Evolutionary conservation across 2,797 vertebrate genomes (phyloP), one percentile per base, ranked within the genome.

Genomic region (Microctenopoma lineatum): DNA sequence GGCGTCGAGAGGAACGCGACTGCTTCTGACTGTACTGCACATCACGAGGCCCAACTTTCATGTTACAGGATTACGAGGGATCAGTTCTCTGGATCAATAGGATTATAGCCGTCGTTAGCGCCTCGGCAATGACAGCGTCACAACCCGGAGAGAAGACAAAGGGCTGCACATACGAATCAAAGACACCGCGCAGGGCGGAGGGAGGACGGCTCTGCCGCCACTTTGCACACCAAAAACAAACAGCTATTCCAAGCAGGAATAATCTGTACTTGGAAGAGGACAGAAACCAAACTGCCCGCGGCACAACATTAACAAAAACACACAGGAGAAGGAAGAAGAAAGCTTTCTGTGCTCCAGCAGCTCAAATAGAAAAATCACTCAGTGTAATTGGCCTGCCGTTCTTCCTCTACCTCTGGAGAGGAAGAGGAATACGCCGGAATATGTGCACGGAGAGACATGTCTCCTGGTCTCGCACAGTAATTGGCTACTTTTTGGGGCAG

Each of bases 91-190:
- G 66, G 81, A 88, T 90, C 85, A 83, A 87, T 81, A 67, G 77
- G 86, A 90, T 90, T 89, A 87, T 41, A 70, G 75, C 51, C 42
- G 84, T 62, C 57, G 73, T 84, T 84, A 83, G 81, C 81, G 73
- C 74, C 42, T 67, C 64, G 7, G 69, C 53, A 68, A 71, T 41
- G 29, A 79, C 66, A 59, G 73, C 68, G 55, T 45, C 66, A 11
- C 50, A 68, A 61, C 71, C 53, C 44, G 29, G 46, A 51, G 64
- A 69, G 48, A 45, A 50, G 66, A 77, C 38, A 62, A 58, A 12
- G 21, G 16, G 11, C 50, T 25, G 27, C 10, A 34, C 15, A 46
- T 32, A 38, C 16, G 26, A 32, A 58, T 32, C 5, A 32, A 36
- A 45, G 48, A 36, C 38, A 54, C 64, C 32, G 32, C 15, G 18